Conservation (phyloP, 2,113 vertebrate genomes). For the Amphiprion ocellaris region DNA sequence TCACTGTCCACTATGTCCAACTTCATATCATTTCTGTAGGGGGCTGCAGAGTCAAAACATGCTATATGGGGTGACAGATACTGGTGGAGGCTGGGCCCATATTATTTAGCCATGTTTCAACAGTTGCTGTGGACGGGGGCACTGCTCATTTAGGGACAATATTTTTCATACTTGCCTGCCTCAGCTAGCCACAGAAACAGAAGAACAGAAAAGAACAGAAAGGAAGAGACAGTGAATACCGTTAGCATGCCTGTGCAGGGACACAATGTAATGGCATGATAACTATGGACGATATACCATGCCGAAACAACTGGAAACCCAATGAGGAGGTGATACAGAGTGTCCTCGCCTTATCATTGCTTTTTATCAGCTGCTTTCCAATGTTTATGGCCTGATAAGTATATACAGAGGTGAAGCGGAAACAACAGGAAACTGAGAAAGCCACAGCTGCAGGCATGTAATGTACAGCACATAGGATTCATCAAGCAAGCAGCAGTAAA, state of each 20-base stretch:
- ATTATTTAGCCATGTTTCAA: constrained; percentile 64
- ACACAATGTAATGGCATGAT: constrained; percentile 61
- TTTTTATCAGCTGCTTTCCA: background rate
- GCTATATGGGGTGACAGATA: constrained; percentile 59
- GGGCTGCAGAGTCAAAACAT: constrained; percentile 62
- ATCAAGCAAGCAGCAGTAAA: background rate
- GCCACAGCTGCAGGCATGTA: background rate
- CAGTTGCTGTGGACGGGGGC: constrained; percentile 40
- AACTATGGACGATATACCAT: constrained; percentile 33
- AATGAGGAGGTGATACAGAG: background rate
- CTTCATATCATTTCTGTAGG: constrained; percentile 8
- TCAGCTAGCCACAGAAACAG: constrained; percentile 85
- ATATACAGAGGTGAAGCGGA: background rate
- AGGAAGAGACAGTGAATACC: constrained; percentile 80
- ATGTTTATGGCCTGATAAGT: background rate
- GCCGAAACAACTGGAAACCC: constrained; percentile 45
- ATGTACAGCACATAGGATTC: background rate
- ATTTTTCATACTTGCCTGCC: constrained; percentile 86
- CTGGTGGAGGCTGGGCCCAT: constrained; percentile 31
- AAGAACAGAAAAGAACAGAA: constrained; percentile 73
- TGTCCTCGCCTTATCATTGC: too few relatives aligned
- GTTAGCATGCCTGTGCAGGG: constrained; percentile 69
- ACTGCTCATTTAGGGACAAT: constrained; percentile 54
- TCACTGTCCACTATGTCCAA: constrained; percentile 26
- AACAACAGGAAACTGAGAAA: background rate